Evolutionary conservation across 2,797 vertebrate species (phyloP).

Genomic region (Monodelphis domestica): DNA sequence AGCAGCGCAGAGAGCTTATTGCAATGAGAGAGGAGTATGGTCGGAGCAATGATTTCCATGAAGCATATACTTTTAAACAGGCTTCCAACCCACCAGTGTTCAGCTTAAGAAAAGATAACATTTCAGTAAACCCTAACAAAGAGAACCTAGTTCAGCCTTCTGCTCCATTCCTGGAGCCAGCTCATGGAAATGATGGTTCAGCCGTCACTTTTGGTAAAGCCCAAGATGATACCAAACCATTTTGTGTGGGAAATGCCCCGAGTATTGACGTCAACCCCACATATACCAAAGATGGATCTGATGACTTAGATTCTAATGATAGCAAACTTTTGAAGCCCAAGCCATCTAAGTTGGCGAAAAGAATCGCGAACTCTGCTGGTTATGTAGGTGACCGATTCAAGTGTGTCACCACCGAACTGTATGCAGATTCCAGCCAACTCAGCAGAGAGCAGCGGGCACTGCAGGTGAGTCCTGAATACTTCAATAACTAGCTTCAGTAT

Average conservation of each 20-base stretch:
- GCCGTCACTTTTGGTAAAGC: conserved; percentile 84
- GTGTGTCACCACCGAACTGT: conserved; percentile 97
- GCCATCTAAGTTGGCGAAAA: conserved; percentile 95
- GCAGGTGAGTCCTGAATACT: conserved; percentile 92
- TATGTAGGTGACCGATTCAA: conserved; percentile 99
- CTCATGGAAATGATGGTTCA: conserved; percentile 78
- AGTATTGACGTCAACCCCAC: conserved; percentile 82
- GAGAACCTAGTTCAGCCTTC: conserved; percentile 82
- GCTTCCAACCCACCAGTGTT: conserved; percentile 83
- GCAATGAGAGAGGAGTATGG: conserved; percentile 85
- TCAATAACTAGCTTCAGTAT: conserved; percentile 49
- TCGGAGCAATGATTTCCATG: conserved; percentile 84
- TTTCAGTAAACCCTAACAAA: conserved; percentile 82
- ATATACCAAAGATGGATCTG: conserved; percentile 86
- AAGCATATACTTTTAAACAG: conserved; percentile 86
- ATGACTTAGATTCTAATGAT: conserved; percentile 89
- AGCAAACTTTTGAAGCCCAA: conserved; percentile 90
- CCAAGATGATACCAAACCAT: conserved; percentile 85
- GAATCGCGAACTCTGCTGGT: conserved; percentile 97
- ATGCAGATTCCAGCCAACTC: conserved; percentile 98
- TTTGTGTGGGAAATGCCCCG: conserved; percentile 83
- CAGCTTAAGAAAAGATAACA: conserved; percentile 84
- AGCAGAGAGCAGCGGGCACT: conserved; percentile 97
- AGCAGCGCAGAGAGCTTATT: conserved; percentile 87
- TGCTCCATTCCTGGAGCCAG: conserved; percentile 80